A percentile compares a stretch with the other conserved stretches of the same genome.
Evolutionary conservation across 2,888 invertebrate genomes (phyloP).

Genomic region (Mellilla xanthometata): DNA sequence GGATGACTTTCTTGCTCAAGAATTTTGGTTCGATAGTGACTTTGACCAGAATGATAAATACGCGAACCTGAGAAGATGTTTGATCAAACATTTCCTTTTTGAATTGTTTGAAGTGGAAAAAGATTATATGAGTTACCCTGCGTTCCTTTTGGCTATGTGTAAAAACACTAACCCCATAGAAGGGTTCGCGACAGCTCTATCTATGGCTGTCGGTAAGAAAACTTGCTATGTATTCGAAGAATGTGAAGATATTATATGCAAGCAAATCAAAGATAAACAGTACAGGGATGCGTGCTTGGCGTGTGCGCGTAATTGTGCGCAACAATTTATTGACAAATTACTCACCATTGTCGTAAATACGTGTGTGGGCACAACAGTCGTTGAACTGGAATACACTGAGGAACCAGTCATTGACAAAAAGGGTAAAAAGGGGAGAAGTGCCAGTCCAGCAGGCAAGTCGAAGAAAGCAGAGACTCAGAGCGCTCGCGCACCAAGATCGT

Average conservation of each 20-base stretch:
- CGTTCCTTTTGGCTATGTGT: conserved; percentile 84
- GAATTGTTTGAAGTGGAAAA: conserved; percentile 76
- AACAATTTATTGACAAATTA: conserved; percentile 54
- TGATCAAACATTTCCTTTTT: conserved; percentile 82
- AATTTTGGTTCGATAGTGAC: conserved; percentile 68
- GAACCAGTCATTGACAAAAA: conserved; percentile 52
- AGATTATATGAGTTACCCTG: conserved; percentile 83
- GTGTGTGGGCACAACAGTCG: conserved; percentile 62
- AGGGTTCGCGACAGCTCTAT: conserved; percentile 83
- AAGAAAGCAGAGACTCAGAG: conserved; percentile 55
- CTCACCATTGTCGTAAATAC: conserved; percentile 53
- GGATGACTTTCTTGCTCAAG: conserved; percentile 52
- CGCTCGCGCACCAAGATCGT: conserved; percentile 47
- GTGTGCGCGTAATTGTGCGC: conserved; percentile 58
- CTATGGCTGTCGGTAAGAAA: conserved; percentile 78
- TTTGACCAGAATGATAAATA: conserved; percentile 47
- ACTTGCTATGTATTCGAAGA: conserved; percentile 71
- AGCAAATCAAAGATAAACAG: conserved; percentile 59
- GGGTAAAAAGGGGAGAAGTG: conserved; percentile 49
- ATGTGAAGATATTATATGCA: conserved; percentile 73
- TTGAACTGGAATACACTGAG: conserved; percentile 56
- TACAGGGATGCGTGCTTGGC: conserved; percentile 62
- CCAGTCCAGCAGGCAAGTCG: conserved; percentile 26
- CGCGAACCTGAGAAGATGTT: conserved; percentile 49
- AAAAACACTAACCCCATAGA: conserved; percentile 77